Conservation (phyloP, 2,113 vertebrate species). For the Rostratula benghalensis region DNA sequence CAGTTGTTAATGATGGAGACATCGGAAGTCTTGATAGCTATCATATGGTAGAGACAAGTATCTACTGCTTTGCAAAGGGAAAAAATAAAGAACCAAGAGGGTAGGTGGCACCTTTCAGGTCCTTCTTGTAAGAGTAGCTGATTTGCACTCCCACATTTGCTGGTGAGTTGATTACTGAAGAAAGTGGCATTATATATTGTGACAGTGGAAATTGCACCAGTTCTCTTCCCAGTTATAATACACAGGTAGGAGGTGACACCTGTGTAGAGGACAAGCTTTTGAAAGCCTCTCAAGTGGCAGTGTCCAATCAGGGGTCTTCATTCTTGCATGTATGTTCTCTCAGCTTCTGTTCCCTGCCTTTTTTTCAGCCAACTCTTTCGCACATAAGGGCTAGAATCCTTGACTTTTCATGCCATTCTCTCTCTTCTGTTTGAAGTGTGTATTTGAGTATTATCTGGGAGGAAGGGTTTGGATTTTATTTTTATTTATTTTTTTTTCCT, state of each 20-base stretch:
- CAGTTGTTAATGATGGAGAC: background rate
- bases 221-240: background rate
- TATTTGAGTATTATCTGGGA: background rate
- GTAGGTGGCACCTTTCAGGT: background rate
- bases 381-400: background rate
- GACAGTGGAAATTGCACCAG: background rate
- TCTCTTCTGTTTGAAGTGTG: background rate
- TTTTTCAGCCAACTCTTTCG: background rate
- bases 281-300: background rate
- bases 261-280: background rate
- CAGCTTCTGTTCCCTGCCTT: background rate
- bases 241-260: background rate
- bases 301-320: fast-evolving
- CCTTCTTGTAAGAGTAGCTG: background rate
- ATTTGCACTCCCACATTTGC: background rate
- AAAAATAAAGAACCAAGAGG: background rate
- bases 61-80: background rate
- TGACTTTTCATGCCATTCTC: background rate
- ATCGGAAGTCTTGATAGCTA: background rate
- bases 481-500: background rate
- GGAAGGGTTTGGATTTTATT: background rate
- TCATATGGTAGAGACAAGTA: background rate
- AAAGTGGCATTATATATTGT: background rate
- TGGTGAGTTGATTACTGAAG: background rate
- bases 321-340: background rate